Evolutionary conservation across 2,888 invertebrate genomes (phyloP), one percentile per base, ranked within the genome.

Genomic region (Ochropacha duplaris): DNA sequence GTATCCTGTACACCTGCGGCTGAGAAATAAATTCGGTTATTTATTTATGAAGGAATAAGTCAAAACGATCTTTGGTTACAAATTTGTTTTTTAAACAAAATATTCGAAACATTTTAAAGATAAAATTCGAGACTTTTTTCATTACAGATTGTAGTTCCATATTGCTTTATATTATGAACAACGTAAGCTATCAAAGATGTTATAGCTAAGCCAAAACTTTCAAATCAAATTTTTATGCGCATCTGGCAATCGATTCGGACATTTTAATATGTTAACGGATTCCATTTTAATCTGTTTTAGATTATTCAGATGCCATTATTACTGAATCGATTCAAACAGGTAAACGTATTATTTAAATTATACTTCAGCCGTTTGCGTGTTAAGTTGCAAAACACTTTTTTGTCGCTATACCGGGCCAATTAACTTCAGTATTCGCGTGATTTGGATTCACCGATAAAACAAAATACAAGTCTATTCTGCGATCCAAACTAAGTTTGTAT

Each of bases 291-390:
- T 57, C 61, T 72, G 68, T 68, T 65, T 78, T 66, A 77, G 71
- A 86, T 84, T 79, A 81, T 85, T 78, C 78, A 79, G 72, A 81
- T 79, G 74, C 83, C 68, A 84, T 86, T 83, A 86, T 83, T 76
- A 71, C 64, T 55, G 74, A 74, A 84, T 79, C 79, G 72, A 75
- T 81, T 79, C 72, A 64, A 79, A 82, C 88, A 87, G 86, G 82
- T 84, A 85, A 80, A 82, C 73, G 78, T 78, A 87, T 88, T 87
- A 88, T 88, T 86, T 71, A 89, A 90, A 91, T 89, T 81, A 86
- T 77, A 78, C 74, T 76, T 69, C 66, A 68, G 69, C 62, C 65
- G 76, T 66, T 87, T 71, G 91, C 91, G 89, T 92, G 90, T 81
- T 77, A 73, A 80, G 79, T 79, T 86, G 82, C 84, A 78, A 82